Evolutionary conservation across 2,888 invertebrate species (phyloP).

Genomic region (Athalia circularis): DNA sequence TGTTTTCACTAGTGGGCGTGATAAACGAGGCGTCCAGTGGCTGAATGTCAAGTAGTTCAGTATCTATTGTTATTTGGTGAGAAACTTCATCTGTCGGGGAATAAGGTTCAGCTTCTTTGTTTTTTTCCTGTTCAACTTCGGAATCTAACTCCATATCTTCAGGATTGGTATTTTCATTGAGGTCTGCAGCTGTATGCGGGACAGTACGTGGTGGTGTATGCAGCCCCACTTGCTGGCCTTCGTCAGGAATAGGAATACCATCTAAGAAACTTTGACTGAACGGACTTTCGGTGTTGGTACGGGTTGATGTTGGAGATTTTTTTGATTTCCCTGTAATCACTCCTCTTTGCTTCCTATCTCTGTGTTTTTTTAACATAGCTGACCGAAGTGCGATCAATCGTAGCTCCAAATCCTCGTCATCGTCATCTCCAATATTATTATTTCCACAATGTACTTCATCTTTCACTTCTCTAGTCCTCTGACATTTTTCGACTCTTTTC

Average conservation of each 20-base stretch:
- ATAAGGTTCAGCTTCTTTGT: conserved; percentile 65
- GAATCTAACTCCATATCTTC: conserved; percentile 72
- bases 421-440: conserved; percentile 72
- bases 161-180: conserved; percentile 53
- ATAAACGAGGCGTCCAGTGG: conserved; percentile 63
- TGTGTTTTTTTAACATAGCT: conserved; percentile 81
- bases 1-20: neutral
- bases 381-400: conserved; percentile 82
- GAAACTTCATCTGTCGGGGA: conserved; percentile 68
- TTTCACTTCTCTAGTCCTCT: conserved; percentile 41
- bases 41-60: conserved; percentile 61
- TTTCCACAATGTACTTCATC: conserved; percentile 42
- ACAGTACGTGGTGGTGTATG: conserved; percentile 43
- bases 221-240: conserved; percentile 48
- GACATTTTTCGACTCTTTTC: conserved; percentile 45
- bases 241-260: conserved; percentile 59
- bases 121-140: conserved; percentile 64
- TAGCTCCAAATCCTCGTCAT: conserved; percentile 79
- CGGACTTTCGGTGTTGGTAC: conserved; percentile 64
- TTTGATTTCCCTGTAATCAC: conserved; percentile 45
- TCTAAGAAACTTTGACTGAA: conserved; percentile 65
- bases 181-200: conserved; percentile 34
- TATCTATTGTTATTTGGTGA: conserved; percentile 56
- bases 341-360: conserved; percentile 73
- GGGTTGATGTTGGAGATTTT: conserved; percentile 11